Conservation (phyloP, 2,888 invertebrate species). For the Xanthia icteritia region DNA sequence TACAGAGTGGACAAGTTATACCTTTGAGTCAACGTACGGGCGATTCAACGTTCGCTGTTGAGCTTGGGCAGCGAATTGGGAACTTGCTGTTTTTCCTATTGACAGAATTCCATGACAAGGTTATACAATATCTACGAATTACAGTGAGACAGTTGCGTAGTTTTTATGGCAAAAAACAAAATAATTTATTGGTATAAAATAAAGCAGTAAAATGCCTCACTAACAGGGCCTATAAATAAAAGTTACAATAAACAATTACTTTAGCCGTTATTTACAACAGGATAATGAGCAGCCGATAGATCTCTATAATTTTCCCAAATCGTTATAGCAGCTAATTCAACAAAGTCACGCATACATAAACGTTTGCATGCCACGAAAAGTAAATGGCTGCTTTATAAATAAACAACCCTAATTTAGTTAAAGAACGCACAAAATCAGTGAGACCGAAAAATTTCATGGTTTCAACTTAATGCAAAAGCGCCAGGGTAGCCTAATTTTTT, state of each 20-base stretch:
- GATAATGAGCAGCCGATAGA: slow-evolving; percentile 47
- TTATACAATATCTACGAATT: slow-evolving; percentile 6
- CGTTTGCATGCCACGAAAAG: slow-evolving; percentile 53
- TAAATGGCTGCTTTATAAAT: slow-evolving; percentile 44
- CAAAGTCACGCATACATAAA: slow-evolving; percentile 57
- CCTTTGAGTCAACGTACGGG: neutral
- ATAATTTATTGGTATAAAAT: slow-evolving; percentile 10
- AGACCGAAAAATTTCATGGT: slow-evolving; percentile 23
- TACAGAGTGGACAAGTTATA: too few relatives aligned
- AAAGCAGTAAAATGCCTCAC: slow-evolving; percentile 9
- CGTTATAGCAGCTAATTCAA: slow-evolving; percentile 43
- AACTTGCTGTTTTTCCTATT: neutral
- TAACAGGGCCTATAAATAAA: slow-evolving; percentile 24
- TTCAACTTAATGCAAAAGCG: neutral
- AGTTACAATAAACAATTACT: slow-evolving; percentile 39
- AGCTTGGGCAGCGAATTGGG: neutral
- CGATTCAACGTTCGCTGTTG: neutral
- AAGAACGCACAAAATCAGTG: slow-evolving; percentile 37
- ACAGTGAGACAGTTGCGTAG: neutral
- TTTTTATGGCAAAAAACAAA: neutral
- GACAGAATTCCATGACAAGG: neutral
- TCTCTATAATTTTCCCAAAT: slow-evolving; percentile 56
- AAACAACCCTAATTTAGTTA: slow-evolving; percentile 50
- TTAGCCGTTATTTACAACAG: slow-evolving; percentile 26
- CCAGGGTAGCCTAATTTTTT: neutral